These are phyloP conservation scores for Bicyclus anynana DNA, from an alignment of 1,140 invertebrate genomes.

Conservation along the genomic window DNA sequence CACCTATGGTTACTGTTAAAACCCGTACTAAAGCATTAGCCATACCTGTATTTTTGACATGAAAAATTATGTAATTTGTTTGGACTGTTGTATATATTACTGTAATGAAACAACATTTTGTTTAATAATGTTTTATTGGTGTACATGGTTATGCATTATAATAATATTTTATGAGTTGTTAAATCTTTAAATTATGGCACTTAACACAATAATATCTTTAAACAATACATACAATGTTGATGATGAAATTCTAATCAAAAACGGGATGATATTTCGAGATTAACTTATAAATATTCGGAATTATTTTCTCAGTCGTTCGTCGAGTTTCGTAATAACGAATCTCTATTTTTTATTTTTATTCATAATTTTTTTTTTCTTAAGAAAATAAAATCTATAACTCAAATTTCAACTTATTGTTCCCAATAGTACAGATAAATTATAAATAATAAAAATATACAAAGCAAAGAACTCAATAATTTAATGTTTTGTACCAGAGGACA, in stretches of 20 bases:
- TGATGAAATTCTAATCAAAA: constrained; percentile 59
- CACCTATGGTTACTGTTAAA: too few species aligned
- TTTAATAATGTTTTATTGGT: constrained; percentile 73
- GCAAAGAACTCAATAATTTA: constrained; percentile 57
- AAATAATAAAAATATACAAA: constrained; percentile 53
- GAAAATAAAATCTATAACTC: constrained; percentile 66
- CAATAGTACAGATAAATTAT: constrained; percentile 56
- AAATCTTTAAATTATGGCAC: constrained; percentile 77
- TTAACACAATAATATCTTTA: constrained; percentile 71
- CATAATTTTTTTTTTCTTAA: constrained; percentile 60
- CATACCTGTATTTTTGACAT: too few species aligned
- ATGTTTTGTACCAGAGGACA: constrained; percentile 68
- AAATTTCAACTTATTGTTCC: constrained; percentile 71
- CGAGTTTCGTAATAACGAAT: constrained; percentile 60
- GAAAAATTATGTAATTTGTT: not conserved
- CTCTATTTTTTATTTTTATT: constrained; percentile 58
- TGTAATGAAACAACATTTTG: constrained; percentile 51
- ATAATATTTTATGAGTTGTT: constrained; percentile 74
- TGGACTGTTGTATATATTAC: not conserved
- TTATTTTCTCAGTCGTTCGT: constrained; percentile 75
- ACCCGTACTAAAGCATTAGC: too few species aligned
- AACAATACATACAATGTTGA: constrained; percentile 61
- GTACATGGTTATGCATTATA: constrained; percentile 76
- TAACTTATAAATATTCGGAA: constrained; percentile 73
- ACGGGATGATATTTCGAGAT: constrained; percentile 54